Base-by-base conservation (phyloP, 2,113 vertebrate species). In the Varanus salvator region DNA sequence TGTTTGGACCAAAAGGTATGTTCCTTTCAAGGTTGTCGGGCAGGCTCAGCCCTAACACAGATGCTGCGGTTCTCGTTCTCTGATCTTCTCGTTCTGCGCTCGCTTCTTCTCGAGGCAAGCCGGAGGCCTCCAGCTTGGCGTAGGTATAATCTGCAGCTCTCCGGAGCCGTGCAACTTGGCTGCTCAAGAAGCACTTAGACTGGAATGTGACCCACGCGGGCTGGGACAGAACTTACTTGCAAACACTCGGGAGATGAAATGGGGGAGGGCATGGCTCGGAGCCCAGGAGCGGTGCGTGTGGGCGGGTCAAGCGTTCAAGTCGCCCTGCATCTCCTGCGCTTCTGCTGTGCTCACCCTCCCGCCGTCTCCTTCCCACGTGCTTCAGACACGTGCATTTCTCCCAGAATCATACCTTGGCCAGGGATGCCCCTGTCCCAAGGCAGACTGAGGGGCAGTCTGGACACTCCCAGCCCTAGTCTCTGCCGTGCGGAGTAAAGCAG, bases 1-100 rank as follows among this genome's bases (percentile, higher is more conserved):
- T 99, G 81, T 98, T 98, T 0, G 98, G 99, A 86, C 99, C 99
- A 93, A 99, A 99, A 98, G 99, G 99, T 99, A 98, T 0, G 96
- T 95, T 0, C 0, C 38, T 54, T 85, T 89, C 44, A 1, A 19
- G 9, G 17, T 60, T 54, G 23, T 9, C 31, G 52, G 29, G 25
- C 14, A 29, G 52, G 34, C 54, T 88, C 34, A 81, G 7, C 25
- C 34, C n/a, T 31, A 54, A 54, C 31, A 54, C 17, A 68, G 34
- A 21, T 38, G 23, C 27, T 78, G 64, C 17, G 74, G 27, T 52
- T n/a, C 8, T 48, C 15, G 64, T 1, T 23, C 66, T 31, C 34
- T 29, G 15, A 77, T 4, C 1, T 1, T 44, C 8, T 74, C 34
- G 11, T 89, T 75, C 34, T 77, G 31, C 66, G 29, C 60, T 66